Percentiles rank a stretch among this genome's conserved stretches.
These are phyloP conservation scores for Siderastrea siderea DNA, from an alignment of 92 coral and sea anemone genomes.

Conservation along the genomic window DNA sequence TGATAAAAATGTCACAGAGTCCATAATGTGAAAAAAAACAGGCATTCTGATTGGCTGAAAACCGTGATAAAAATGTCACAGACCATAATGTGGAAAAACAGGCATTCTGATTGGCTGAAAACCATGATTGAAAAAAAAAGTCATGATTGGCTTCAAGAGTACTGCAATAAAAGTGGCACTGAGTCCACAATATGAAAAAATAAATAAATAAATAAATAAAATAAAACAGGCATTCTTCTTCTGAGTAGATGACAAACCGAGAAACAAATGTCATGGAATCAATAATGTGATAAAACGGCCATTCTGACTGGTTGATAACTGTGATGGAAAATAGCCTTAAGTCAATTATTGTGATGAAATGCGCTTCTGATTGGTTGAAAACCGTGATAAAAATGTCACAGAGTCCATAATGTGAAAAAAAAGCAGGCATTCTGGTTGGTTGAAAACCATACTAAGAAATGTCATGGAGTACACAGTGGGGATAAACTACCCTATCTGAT, in stretches of 20 bases:
- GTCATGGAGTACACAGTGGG: background rate
- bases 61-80: no score
- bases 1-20: background rate
- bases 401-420: no score
- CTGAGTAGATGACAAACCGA: background rate
- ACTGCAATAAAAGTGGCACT: no score
- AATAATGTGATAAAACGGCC: background rate
- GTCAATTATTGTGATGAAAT: no score
- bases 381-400: background rate
- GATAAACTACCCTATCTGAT: background rate
- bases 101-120: background rate
- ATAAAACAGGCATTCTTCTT: background rate
- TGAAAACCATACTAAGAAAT: background rate
- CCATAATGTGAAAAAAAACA: no score
- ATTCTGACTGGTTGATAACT: background rate
- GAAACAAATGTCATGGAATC: no score
- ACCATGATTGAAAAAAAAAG: background rate
- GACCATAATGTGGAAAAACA: background rate
- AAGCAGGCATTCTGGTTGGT: background rate
- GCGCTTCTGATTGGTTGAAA: background rate
- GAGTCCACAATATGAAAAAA: no score
- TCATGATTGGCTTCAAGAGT: background rate
- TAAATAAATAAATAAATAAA: no score
- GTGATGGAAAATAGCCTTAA: background rate
- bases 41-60: no score